A percentile compares a stretch with the other conserved stretches of the same genome.
These are phyloP conservation scores for Acanthosepion esculentum DNA, from an alignment of 2,888 invertebrate species.

Conservation along the genomic window DNA sequence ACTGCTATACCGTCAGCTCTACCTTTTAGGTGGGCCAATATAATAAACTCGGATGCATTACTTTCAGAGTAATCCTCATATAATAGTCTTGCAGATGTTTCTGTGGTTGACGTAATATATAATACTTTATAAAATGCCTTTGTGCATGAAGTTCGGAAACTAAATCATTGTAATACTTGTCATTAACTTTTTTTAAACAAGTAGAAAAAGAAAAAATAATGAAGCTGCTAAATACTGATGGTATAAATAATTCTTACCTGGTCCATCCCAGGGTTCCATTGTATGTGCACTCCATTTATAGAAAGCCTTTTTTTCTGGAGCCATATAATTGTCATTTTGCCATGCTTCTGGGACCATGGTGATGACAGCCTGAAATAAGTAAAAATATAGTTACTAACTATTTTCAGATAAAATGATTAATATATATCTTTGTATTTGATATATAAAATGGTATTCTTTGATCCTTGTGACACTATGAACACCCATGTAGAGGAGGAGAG, in stretches of 20 bases:
- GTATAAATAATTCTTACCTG: conserved; percentile 60
- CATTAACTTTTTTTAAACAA: not conserved
- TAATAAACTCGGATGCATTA: too few species aligned
- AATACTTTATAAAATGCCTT: not conserved
- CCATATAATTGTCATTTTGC: conserved; percentile 95
- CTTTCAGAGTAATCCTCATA: too few species aligned
- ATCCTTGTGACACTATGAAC: too few species aligned
- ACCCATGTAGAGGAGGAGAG: too few species aligned
- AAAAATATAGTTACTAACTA: not conserved
- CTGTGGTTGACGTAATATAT: not conserved
- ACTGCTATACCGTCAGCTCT: too few species aligned
- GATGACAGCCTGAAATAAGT: conserved; percentile 87
- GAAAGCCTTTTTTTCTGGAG: conserved; percentile 92
- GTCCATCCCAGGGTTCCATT: conserved; percentile 99
- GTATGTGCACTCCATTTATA: conserved; percentile 97
- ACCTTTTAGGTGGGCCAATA: too few species aligned
- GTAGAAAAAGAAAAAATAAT: too few species aligned
- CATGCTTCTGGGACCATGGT: conserved; percentile 99
- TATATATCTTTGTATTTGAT: too few species aligned
- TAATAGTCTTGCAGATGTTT: not conserved
- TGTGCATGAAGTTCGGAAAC: not conserved
- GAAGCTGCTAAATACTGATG: too few species aligned
- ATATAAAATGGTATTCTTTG: too few species aligned
- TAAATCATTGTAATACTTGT: too few species aligned
- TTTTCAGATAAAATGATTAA: too few species aligned